Conservation (phyloP, 92 coral and sea anemone genomes). For the Pocillopora meandrina region DNA sequence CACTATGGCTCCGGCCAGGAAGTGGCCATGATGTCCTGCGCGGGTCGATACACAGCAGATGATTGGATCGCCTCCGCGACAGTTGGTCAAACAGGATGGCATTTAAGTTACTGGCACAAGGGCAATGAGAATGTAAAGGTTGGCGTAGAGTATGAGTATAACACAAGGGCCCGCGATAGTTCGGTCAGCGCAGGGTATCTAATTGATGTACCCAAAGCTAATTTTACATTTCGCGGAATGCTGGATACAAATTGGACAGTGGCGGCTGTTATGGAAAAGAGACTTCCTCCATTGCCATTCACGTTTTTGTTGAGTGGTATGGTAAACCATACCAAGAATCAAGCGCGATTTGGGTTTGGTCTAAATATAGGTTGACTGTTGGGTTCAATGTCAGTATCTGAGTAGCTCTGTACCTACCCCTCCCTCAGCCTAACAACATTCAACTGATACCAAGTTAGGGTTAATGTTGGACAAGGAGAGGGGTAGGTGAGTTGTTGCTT, state of each 20-base stretch:
- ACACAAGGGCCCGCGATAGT: constrained; percentile 87
- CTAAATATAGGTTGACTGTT: constrained; percentile 77
- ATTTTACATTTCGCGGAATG: constrained; percentile 95
- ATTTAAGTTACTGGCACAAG: constrained; percentile 93
- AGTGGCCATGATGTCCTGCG: constrained; percentile 86
- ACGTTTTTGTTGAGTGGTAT: constrained; percentile 91
- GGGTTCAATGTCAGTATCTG: no score
- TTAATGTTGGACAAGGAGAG: no score
- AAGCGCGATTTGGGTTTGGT: constrained; percentile 95
- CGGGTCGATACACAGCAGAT: constrained; percentile 81
- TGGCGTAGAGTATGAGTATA: constrained; percentile 97
- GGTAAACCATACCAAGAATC: constrained; percentile 88
- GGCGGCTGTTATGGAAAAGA: constrained; percentile 95
- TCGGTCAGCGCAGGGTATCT: constrained; percentile 95
- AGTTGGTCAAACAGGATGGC: constrained; percentile 98
- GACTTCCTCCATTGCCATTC: constrained; percentile 93
- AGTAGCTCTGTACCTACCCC: no score
- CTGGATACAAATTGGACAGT: constrained; percentile 98
- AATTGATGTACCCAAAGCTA: constrained; percentile 95
- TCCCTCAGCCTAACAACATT: no score
- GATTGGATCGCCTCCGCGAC: constrained; percentile 89
- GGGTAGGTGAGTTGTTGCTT: no score
- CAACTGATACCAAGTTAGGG: no score
- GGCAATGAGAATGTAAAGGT: constrained; percentile 98
- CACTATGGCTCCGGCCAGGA: constrained; percentile 95